Base-by-base conservation (phyloP, 2,797 vertebrate genomes). In the Sciaenops ocellatus region DNA sequence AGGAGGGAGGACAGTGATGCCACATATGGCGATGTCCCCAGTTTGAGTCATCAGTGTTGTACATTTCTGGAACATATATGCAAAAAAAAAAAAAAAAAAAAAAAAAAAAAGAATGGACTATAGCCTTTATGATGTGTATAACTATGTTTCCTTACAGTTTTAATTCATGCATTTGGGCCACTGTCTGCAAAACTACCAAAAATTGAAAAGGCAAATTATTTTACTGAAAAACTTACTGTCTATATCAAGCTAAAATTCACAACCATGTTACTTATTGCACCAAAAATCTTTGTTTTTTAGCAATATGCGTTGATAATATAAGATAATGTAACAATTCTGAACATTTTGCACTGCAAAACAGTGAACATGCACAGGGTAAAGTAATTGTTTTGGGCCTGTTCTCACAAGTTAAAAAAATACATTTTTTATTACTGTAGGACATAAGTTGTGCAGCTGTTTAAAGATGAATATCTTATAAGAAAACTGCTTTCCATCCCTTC, bases 391-490 rank as follows among this genome's bases (percentile, higher is more conserved):
- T 60, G 24, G 24, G 62, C 38, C 5, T 63, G 46, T 56, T 69
- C 30, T 26, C 24, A 64, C 52, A 46, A 64, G 38, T 61, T 42
- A 47, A n/a, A 51, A n/a, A 70, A 76, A 62, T 52, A 54, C 51
- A n/a, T 78, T 60, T 72, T 42, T 51, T 41, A 77, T 79, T 68
- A 52, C 15, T 73, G 46, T 61, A 52, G 10, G 44, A 61, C 13
- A 81, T 81, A 83, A 70, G n/a, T 62, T 70, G 44, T 20, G 42
- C 68, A 62, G 47, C 70, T 80, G 83, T 30, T 48, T 59, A 17
- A 38, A 38, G 62, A 77, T 69, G 59, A 78, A 69, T 50, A 76
- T 62, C 41, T 62, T 56, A 42, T 24, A 55, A 51, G 9, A 47
- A 73, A 38, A 63, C 51, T 75, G 59, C 44, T 76, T n/a, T 64